Conservation (phyloP, 1,140 invertebrate genomes). For the Bombyx mandarina region DNA sequence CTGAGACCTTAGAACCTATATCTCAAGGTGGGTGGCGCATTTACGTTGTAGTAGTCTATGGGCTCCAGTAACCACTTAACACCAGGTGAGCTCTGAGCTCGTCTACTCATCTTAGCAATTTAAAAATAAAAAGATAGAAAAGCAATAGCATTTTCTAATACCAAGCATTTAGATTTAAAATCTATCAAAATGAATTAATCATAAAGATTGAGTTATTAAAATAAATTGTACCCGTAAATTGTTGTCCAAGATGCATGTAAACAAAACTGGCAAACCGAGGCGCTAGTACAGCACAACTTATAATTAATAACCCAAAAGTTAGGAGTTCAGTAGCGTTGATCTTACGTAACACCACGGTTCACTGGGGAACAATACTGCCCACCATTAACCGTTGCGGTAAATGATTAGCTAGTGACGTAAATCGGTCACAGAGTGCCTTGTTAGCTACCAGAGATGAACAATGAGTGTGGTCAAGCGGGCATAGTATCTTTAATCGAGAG, state of each 20-base stretch:
- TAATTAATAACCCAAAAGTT: conserved; percentile 58
- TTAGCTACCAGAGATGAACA: conserved; percentile 25
- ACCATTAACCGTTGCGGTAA: conserved; percentile 38
- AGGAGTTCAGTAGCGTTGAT: conserved; percentile 34
- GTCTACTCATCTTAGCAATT: too few relatives aligned
- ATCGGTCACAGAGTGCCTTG: conserved; percentile 37
- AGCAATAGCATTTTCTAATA: too few relatives aligned
- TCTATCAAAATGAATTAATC: neutral
- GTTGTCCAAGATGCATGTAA: conserved; percentile 35
- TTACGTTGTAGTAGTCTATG: too few relatives aligned
- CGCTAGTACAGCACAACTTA: conserved; percentile 28
- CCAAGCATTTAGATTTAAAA: too few relatives aligned
- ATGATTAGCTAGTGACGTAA: conserved; percentile 50
- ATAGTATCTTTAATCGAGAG: too few relatives aligned
- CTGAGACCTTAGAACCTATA: too few relatives aligned
- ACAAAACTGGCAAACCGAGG: conserved; percentile 28
- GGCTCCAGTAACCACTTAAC: too few relatives aligned
- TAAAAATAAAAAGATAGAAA: too few relatives aligned
- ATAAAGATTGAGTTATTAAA: neutral
- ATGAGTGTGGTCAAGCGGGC: conserved; percentile 6
- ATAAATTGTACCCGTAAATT: conserved; percentile 3
- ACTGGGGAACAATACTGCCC: conserved; percentile 42
- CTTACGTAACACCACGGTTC: conserved; percentile 31
- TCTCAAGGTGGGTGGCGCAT: too few relatives aligned
- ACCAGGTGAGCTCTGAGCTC: too few relatives aligned